phyloP scores from a whole-genome alignment of 2,797 vertebrate species.

The Botia almorhae region DNA sequence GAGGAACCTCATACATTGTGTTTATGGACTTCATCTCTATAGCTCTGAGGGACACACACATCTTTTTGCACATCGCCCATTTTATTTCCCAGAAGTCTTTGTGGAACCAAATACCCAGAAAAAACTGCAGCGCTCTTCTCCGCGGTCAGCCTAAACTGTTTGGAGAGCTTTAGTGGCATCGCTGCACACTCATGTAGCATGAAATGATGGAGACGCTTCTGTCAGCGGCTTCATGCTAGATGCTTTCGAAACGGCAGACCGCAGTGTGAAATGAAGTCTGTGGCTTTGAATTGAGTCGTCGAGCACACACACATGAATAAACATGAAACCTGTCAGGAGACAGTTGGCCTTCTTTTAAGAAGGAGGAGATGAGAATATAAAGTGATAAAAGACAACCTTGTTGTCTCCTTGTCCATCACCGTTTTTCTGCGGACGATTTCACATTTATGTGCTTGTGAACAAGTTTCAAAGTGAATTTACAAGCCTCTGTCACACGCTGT shows the following conservation, averaged over 20 bases:
- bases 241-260: constrained; percentile 62
- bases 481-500: constrained; percentile 67
- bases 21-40: constrained; percentile 21
- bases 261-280: constrained; percentile 66
- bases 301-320: constrained; percentile 61
- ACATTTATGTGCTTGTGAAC: constrained; percentile 74
- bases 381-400: constrained; percentile 70
- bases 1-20: constrained; percentile 18
- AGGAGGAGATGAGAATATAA: constrained; percentile 23
- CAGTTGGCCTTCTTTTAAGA: constrained; percentile 20
- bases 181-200: constrained; percentile 61
- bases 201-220: constrained; percentile 61
- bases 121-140: constrained; percentile 35
- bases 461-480: constrained; percentile 71
- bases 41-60: neutral
- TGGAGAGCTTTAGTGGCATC: constrained; percentile 58
- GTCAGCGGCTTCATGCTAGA: constrained; percentile 62
- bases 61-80: constrained; percentile 27
- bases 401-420: constrained; percentile 62
- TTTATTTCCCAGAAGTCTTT: constrained; percentile 35
- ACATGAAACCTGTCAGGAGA: constrained; percentile 54
- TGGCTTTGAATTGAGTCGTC: constrained; percentile 49
- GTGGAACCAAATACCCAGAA: constrained; percentile 42
- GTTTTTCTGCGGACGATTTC: constrained; percentile 64
- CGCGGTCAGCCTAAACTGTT: constrained; percentile 57